phyloP scores from a whole-genome alignment of 2,888 invertebrate species.

The Taphrorychus bicolor region DNA sequence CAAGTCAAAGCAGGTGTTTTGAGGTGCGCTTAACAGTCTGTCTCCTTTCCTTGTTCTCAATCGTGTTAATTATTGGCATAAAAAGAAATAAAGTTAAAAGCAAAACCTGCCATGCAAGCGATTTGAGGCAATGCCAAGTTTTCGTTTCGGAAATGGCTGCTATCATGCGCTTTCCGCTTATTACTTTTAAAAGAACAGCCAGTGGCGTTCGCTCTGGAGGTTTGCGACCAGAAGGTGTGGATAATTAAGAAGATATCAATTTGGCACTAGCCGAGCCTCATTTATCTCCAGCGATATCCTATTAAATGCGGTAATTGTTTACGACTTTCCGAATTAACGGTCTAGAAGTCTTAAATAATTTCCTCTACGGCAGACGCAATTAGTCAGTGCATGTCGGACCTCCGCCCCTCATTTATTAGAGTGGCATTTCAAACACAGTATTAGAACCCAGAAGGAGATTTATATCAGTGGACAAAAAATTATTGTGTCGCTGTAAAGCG shows the following conservation, averaged over 20 bases:
- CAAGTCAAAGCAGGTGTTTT: not conserved
- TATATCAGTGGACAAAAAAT: no score
- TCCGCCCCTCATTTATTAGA: conserved; percentile 24
- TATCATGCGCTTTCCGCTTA: conserved; percentile 3
- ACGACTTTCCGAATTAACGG: conserved; percentile 33
- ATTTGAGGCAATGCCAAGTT: conserved; percentile 22
- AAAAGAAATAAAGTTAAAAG: conserved; percentile 5
- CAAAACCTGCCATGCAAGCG: conserved; percentile 6
- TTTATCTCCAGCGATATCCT: conserved; percentile 22
- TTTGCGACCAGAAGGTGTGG: not conserved
- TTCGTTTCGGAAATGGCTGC: conserved; percentile 13
- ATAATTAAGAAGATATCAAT: conserved; percentile 28
- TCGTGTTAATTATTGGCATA: conserved; percentile 11
- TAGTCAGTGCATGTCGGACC: conserved; percentile 22
- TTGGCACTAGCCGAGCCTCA: conserved; percentile 24
- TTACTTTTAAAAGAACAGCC: conserved; percentile 8
- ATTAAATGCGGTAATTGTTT: conserved; percentile 32
- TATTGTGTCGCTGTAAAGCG: no score
- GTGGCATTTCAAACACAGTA: not conserved
- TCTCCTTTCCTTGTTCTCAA: conserved; percentile 12
- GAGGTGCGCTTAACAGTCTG: not conserved
- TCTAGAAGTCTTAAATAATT: conserved; percentile 28
- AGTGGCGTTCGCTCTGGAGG: not conserved
- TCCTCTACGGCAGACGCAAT: conserved; percentile 17
- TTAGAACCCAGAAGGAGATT: no score